Percentiles rank a stretch among this genome's conserved stretches.
phyloP scores from a whole-genome alignment of 2,888 invertebrate genomes.

The Aproaerema taeniolella region DNA sequence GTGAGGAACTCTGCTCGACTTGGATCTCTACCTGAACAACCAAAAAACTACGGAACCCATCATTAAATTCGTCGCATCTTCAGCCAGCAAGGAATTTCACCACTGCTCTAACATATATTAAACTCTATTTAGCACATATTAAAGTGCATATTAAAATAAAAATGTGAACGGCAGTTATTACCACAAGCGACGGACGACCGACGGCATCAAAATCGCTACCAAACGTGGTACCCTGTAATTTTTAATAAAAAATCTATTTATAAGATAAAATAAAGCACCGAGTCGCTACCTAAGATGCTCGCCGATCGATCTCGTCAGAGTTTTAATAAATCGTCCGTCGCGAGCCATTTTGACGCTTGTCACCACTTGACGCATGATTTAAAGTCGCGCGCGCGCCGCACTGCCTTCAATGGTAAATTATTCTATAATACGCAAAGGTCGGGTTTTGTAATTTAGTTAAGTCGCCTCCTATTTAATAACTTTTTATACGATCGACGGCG shows the following conservation, averaged over 20 bases:
- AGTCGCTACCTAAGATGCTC: conserved; percentile 71
- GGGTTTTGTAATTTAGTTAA: conserved; percentile 74
- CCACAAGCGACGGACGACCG: conserved; percentile 37
- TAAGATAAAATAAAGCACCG: conserved; percentile 73
- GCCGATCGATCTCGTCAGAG: conserved; percentile 62
- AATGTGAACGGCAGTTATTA: conserved; percentile 41
- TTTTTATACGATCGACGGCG: conserved; percentile 51
- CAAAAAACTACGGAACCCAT: conserved; percentile 53
- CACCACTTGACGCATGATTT: conserved; percentile 53
- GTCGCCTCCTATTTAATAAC: conserved; percentile 76
- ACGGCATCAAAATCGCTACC: conserved; percentile 70
- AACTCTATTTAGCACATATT: conserved; percentile 51
- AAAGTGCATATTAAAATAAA: conserved; percentile 49
- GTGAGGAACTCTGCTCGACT: conserved; percentile 2
- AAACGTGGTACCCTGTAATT: conserved; percentile 75
- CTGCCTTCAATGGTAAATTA: conserved; percentile 58
- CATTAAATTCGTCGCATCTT: conserved; percentile 46
- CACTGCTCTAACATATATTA: conserved; percentile 39
- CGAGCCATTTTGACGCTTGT: conserved; percentile 70
- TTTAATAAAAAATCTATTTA: conserved; percentile 77
- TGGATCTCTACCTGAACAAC: conserved; percentile 44
- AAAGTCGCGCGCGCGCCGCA: conserved; percentile 42
- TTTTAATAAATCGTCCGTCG: conserved; percentile 61
- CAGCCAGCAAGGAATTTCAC: conserved; percentile 23
- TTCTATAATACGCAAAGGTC: conserved; percentile 70